Conservation (phyloP, 2,113 vertebrate genomes). For the Cryptotis parvus region DNA sequence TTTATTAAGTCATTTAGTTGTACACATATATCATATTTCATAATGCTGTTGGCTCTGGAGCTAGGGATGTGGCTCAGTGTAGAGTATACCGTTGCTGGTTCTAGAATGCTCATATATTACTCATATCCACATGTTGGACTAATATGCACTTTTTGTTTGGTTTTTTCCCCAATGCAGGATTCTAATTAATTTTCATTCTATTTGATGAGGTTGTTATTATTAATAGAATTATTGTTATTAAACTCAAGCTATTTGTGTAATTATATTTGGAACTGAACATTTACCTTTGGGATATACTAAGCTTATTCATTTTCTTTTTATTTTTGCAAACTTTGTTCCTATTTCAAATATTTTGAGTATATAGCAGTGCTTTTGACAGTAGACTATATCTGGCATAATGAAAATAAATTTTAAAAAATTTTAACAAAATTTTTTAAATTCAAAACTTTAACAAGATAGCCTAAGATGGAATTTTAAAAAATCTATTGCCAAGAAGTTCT, state of each 20-base stretch:
- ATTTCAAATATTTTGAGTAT: conserved; percentile 44
- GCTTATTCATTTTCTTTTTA: conserved; percentile 51
- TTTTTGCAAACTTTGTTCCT: conserved; percentile 41
- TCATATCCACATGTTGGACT: background rate
- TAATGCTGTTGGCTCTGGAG: background rate
- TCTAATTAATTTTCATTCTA: conserved; percentile 10
- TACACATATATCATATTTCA: background rate
- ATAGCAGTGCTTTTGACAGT: conserved; percentile 51
- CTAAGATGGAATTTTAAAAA: conserved; percentile 66
- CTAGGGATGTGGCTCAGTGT: too few species aligned
- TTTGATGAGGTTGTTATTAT: background rate
- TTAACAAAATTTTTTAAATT: too few species aligned
- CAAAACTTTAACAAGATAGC: background rate
- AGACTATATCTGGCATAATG: conserved; percentile 16
- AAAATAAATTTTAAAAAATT: too few species aligned
- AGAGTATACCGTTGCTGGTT: background rate
- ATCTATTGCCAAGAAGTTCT: conserved; percentile 49
- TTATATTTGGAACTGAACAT: conserved; percentile 37
- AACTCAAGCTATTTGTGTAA: background rate
- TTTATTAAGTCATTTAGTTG: conserved; percentile 6
- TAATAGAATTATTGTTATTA: conserved; percentile 29
- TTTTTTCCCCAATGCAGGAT: conserved; percentile 37
- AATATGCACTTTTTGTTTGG: background rate
- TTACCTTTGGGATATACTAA: background rate
- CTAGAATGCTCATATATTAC: background rate